A percentile compares a stretch with the other conserved stretches of the same genome.
phyloP scores from a whole-genome alignment of 2,888 invertebrate species.

The Eupithecia abbreviata region DNA sequence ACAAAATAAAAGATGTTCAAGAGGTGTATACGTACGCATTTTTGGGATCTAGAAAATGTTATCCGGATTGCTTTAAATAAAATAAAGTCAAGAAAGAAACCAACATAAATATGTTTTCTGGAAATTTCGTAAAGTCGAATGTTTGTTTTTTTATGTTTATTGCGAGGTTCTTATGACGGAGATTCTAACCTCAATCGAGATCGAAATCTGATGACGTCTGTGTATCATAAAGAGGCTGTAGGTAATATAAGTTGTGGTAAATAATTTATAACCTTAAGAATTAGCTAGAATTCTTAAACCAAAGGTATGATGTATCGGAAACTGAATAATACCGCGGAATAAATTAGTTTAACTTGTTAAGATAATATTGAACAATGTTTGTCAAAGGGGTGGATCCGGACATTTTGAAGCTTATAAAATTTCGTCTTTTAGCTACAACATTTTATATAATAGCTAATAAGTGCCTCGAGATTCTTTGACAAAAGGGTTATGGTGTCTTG shows the following conservation, averaged over 20 bases:
- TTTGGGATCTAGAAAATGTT: neutral
- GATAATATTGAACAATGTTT: neutral
- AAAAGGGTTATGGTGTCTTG: too few species aligned
- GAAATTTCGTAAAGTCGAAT: neutral
- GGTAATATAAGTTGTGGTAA: neutral
- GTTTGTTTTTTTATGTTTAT: neutral
- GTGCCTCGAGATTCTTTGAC: too few species aligned
- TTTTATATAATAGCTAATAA: too few species aligned
- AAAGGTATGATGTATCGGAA: neutral
- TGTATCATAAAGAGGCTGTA: neutral
- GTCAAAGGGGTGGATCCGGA: too few species aligned
- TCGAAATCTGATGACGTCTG: conserved; percentile 20
- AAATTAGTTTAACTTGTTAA: neutral
- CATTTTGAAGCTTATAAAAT: too few species aligned
- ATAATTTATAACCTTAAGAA: neutral
- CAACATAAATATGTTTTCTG: neutral
- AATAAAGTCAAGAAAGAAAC: neutral
- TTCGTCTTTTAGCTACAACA: too few species aligned
- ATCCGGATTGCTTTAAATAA: neutral
- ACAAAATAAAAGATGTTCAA: neutral
- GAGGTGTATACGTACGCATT: neutral
- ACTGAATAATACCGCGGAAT: neutral
- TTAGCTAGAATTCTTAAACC: neutral
- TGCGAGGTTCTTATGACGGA: neutral
- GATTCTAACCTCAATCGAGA: conserved; percentile 16